phyloP scores from a whole-genome alignment of 2,113 vertebrate genomes.

The Prietella phreatophila region DNA sequence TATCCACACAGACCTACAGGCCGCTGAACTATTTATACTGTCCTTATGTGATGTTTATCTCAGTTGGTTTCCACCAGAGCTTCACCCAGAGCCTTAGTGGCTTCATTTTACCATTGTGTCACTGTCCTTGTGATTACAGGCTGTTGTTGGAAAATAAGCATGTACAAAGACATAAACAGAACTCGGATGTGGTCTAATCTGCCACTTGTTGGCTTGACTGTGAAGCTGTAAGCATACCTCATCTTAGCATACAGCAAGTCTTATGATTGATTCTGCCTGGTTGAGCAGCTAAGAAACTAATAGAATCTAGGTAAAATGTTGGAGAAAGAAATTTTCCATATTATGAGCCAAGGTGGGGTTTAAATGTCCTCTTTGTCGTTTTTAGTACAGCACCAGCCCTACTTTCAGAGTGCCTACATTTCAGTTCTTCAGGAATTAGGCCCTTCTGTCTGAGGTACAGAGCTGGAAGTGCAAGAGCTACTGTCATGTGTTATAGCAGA shows the following conservation, averaged over 20 bases:
- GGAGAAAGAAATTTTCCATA: not conserved
- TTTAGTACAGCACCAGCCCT: not conserved
- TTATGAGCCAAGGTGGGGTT: not conserved
- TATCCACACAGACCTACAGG: not conserved
- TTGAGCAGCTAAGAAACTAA: not conserved
- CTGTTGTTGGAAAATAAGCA: not conserved
- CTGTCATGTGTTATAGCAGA: not conserved
- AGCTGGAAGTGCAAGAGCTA: not conserved
- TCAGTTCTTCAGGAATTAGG: not conserved
- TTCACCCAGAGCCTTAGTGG: not conserved
- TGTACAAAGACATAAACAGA: constrained; percentile 1
- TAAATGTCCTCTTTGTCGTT: not conserved
- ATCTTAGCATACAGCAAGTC: not conserved
- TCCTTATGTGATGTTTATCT: not conserved
- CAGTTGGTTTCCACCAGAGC: not conserved
- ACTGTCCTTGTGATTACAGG: constrained; percentile 17
- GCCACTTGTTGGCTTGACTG: not conserved
- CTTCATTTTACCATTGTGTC: not conserved
- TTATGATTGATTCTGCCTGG: not conserved
- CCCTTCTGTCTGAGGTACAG: not conserved
- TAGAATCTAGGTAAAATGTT: not conserved
- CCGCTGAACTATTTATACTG: not conserved
- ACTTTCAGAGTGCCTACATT: constrained; percentile 1
- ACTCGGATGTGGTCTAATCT: constrained; percentile 2
- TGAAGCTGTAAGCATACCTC: not conserved